These are phyloP conservation scores for Cheilosia grossa DNA, from an alignment of 2,888 invertebrate species.

Conservation along the genomic window DNA sequence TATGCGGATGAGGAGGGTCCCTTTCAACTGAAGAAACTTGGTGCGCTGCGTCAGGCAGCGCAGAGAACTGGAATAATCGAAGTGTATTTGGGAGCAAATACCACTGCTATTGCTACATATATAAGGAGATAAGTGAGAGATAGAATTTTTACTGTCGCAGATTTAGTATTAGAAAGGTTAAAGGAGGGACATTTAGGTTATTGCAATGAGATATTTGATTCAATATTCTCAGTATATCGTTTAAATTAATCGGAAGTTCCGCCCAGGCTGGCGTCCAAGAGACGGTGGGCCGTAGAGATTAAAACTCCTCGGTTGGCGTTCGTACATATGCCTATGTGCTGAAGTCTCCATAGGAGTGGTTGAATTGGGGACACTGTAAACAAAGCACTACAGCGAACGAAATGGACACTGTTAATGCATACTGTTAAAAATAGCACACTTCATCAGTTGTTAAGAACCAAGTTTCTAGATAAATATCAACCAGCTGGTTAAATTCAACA, in stretches of 20 bases:
- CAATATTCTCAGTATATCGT: conserved; percentile 24
- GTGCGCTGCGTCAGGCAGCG: background rate
- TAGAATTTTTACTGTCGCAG: conserved; percentile 38
- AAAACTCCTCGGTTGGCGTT: too few relatives aligned
- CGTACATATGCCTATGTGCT: too few relatives aligned
- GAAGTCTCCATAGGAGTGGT: too few relatives aligned
- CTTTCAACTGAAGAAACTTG: background rate
- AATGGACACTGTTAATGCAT: too few relatives aligned
- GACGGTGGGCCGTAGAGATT: background rate
- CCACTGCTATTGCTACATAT: background rate
- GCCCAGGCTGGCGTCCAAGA: background rate
- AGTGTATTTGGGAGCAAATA: conserved; percentile 32
- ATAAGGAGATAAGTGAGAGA: conserved; percentile 26
- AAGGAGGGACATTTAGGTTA: conserved; percentile 25
- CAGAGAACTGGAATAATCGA: conserved; percentile 44
- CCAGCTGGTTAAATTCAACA: too few relatives aligned
- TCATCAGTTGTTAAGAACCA: too few relatives aligned
- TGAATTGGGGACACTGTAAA: too few relatives aligned
- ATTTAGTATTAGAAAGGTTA: conserved; percentile 57
- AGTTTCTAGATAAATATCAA: too few relatives aligned
- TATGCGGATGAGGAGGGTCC: background rate
- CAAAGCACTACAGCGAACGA: too few relatives aligned
- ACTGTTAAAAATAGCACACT: too few relatives aligned
- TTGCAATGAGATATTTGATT: conserved; percentile 41
- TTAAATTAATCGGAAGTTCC: conserved; percentile 5